Evolutionary conservation across 2,888 invertebrate genomes (phyloP).

Genomic region (Lasioglossum leucozonium): DNA sequence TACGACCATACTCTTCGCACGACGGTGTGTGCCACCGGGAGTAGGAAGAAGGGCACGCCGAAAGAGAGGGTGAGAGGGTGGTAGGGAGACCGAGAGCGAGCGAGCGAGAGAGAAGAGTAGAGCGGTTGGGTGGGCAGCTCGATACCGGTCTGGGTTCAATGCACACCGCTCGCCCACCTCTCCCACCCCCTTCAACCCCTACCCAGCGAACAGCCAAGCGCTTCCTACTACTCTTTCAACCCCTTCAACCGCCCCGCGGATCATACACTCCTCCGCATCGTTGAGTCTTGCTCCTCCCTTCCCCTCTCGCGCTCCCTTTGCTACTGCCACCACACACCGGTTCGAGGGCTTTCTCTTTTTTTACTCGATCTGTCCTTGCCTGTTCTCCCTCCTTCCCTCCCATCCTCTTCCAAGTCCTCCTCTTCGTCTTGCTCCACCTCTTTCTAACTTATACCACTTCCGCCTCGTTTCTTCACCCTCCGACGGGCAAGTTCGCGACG

Average conservation of each 20-base stretch:
- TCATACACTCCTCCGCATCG: constrained; percentile 67
- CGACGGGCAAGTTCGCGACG: constrained; percentile 20
- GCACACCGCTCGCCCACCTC: constrained; percentile 76
- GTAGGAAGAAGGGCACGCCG: constrained; percentile 16
- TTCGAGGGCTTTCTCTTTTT: constrained; percentile 32
- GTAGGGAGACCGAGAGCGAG: constrained; percentile 46
- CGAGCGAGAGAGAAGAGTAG: constrained; percentile 41
- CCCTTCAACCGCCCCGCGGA: constrained; percentile 61
- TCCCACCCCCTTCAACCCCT: constrained; percentile 33
- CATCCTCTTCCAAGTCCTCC: background rate
- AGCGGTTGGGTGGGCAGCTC: constrained; percentile 75
- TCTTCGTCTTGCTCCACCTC: background rate
- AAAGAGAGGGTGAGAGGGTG: constrained; percentile 9
- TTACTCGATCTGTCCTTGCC: constrained; percentile 42
- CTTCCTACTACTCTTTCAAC: constrained; percentile 59
- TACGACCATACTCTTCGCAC: background rate
- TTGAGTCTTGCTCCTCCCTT: constrained; percentile 30
- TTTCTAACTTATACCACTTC: constrained; percentile 6
- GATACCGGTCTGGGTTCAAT: constrained; percentile 82
- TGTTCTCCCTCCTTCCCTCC: background rate
- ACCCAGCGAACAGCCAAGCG: constrained; percentile 43
- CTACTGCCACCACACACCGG: background rate
- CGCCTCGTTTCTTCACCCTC: constrained; percentile 29
- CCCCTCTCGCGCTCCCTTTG: background rate
- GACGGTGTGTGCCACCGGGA: constrained; percentile 3